Conservation (phyloP, 1,140 invertebrate species). For the Leguminivora glycinivorella region DNA sequence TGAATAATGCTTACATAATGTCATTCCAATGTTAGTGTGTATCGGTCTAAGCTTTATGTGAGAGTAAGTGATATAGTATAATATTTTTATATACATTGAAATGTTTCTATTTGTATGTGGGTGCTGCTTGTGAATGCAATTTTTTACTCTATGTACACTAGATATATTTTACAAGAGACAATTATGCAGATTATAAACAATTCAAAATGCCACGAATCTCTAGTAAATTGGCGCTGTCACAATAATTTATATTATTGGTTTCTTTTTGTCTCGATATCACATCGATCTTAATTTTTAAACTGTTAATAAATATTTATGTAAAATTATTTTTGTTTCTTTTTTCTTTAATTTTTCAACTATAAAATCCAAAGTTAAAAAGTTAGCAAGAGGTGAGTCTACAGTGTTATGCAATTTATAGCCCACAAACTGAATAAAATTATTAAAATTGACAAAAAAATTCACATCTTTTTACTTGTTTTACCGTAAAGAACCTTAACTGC, state of each 20-base stretch:
- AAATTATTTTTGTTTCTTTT: conserved; percentile 69
- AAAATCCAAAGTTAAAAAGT: conserved; percentile 10
- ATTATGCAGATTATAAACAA: conserved; percentile 3
- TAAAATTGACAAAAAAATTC: conserved; percentile 18
- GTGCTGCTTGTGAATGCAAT: conserved; percentile 63
- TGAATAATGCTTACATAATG: conserved; percentile 54
- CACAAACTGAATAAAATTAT: conserved; percentile 32
- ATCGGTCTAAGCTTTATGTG: conserved; percentile 70
- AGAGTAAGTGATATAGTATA: conserved; percentile 61
- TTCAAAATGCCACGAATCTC: conserved; percentile 54
- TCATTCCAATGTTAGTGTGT: conserved; percentile 75
- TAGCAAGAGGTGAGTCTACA: conserved; percentile 61
- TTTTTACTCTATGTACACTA: conserved; percentile 47
- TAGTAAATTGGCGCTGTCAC: conserved; percentile 49
- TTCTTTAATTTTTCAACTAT: conserved; percentile 45
- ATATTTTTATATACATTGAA: conserved; percentile 64
- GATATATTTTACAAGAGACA: conserved; percentile 40
- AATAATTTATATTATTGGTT: conserved; percentile 46
- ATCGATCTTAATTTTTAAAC: conserved; percentile 60
- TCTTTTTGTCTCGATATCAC: conserved; percentile 54
- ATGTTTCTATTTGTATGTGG: conserved; percentile 61
- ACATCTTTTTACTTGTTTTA: conserved; percentile 29
- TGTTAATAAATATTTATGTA: conserved; percentile 78
- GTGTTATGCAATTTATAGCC: conserved; percentile 76
- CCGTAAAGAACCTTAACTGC: no score